Percentiles rank a stretch among this genome's conserved stretches.
These are phyloP conservation scores for Riparia riparia DNA, from an alignment of 2,113 vertebrate genomes.

Conservation along the genomic window DNA sequence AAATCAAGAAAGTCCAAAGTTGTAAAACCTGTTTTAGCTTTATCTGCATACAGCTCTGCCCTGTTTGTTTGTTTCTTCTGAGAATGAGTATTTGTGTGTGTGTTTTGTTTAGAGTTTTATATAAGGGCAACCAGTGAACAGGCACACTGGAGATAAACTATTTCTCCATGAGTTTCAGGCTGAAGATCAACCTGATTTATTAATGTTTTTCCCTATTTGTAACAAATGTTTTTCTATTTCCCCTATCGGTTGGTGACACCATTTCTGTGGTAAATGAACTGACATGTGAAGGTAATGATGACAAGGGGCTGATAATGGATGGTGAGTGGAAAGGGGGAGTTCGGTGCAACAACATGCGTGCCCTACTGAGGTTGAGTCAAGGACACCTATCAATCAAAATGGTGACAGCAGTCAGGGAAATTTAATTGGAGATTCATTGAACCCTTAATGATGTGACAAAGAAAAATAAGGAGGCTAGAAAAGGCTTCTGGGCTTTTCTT, in stretches of 20 bases:
- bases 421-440: constrained; percentile 86
- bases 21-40: background rate
- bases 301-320: constrained; percentile 76
- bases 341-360: constrained; percentile 63
- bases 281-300: constrained; percentile 73
- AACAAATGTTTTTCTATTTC: constrained; percentile 66
- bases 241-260: constrained; percentile 60
- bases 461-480: constrained; percentile 78
- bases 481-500: constrained; percentile 72
- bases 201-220: constrained; percentile 46
- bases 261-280: constrained; percentile 75
- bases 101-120: background rate
- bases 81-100: background rate
- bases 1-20: background rate
- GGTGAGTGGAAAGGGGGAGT: constrained; percentile 55
- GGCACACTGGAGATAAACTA: background rate
- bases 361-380: constrained; percentile 81
- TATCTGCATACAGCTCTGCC: background rate
- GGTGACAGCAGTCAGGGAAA: constrained; percentile 77
- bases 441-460: constrained; percentile 84
- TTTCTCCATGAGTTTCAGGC: background rate
- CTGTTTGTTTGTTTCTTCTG: background rate
- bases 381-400: constrained; percentile 84
- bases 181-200: constrained; percentile 38
- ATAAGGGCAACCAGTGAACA: background rate